Evolutionary conservation across 2,113 vertebrate genomes (phyloP).

Genomic region (Pungitius pungitius): DNA sequence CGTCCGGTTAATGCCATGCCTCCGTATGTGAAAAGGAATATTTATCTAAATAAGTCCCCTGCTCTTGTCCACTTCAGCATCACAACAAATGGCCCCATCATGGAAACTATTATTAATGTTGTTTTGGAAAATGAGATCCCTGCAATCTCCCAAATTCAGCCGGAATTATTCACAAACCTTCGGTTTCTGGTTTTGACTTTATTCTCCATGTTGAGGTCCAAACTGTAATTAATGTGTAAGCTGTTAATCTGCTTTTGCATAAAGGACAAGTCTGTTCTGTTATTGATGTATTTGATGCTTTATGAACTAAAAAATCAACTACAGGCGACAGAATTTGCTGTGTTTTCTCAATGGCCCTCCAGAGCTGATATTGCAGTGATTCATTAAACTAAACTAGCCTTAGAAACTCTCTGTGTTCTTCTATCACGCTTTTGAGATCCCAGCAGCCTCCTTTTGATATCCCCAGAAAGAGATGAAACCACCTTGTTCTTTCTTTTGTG

Average conservation of each 20-base stretch:
- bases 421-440: not conserved
- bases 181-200: not conserved
- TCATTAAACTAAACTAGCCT: not conserved
- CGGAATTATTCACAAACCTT: not conserved
- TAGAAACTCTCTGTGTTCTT: not conserved
- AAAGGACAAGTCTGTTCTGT: not conserved
- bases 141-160: not conserved
- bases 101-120: slow-evolving; percentile 1
- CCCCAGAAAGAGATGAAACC: not conserved
- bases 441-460: not conserved
- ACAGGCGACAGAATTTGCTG: not conserved
- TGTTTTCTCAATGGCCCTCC: not conserved
- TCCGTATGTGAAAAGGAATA: slow-evolving; percentile 1
- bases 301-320: slow-evolving; percentile 4
- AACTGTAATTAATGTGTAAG: not conserved
- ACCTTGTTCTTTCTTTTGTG: not conserved
- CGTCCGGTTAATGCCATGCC: not conserved
- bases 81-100: slow-evolving; percentile 11
- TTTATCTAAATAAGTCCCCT: slow-evolving; percentile 15
- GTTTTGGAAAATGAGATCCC: not conserved
- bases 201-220: not conserved
- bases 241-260: slow-evolving; percentile 6
- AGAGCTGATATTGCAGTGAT: not conserved
- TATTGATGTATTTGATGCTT: slow-evolving; percentile 16
- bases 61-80: not conserved